Conservation (phyloP, 2,888 invertebrate genomes). For the Branchinecta sandiegonensis region DNA sequence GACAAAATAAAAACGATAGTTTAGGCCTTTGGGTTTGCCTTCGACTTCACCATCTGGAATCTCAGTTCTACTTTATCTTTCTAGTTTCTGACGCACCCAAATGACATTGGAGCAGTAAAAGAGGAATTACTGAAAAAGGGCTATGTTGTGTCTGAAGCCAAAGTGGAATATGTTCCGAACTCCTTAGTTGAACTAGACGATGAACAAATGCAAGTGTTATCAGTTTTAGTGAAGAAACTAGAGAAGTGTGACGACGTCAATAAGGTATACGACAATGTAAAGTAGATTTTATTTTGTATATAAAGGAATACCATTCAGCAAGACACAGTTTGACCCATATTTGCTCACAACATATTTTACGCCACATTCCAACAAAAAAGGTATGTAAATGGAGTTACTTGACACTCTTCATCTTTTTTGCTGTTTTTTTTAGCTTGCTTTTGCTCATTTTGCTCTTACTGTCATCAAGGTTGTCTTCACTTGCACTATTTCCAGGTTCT, state of each 20-base stretch:
- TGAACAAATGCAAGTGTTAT: constrained; percentile 37
- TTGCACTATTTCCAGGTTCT: constrained; percentile 48
- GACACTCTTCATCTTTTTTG: constrained; percentile 1
- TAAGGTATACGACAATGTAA: constrained; percentile 45
- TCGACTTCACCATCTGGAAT: not conserved
- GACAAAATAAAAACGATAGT: no score
- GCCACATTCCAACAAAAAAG: constrained; percentile 7
- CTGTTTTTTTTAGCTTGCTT: not conserved
- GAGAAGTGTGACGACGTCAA: constrained; percentile 43
- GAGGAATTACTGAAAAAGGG: constrained; percentile 37
- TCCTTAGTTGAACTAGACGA: constrained; percentile 38
- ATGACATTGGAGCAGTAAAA: constrained; percentile 38
- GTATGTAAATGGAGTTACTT: not conserved
- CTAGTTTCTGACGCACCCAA: constrained; percentile 45
- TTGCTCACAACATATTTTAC: not conserved
- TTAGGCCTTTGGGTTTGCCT: no score
- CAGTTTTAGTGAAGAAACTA: constrained; percentile 41
- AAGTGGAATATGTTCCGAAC: constrained; percentile 40
- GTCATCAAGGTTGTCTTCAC: constrained; percentile 36
- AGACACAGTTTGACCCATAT: not conserved
- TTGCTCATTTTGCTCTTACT: not conserved
- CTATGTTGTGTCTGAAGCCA: constrained; percentile 39
- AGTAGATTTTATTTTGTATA: constrained; percentile 25
- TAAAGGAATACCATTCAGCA: not conserved
- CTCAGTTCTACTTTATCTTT: constrained; percentile 28